Base-by-base conservation (phyloP, 2,888 invertebrate species). In the Noctua janthina region DNA sequence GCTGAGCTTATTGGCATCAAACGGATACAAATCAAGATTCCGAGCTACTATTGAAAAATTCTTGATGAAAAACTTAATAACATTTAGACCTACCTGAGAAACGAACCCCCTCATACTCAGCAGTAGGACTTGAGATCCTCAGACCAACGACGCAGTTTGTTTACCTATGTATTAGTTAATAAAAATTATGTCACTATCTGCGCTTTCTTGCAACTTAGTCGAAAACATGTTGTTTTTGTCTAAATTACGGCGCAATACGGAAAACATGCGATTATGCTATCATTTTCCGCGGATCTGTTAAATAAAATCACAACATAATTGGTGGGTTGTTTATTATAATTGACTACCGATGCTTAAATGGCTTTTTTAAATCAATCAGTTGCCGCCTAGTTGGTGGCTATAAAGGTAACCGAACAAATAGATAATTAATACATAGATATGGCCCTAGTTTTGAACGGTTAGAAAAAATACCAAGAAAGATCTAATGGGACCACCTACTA, bases 151-250 rank as follows among this genome's bases (percentile, higher is more conserved):
- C 15, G 46, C n/a, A 49, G 5, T 29, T 39, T 78, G 49, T 69
- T 72, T 74, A 71, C 43, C n/a, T 5, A 39, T 15, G 29, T 39
- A 23, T 54, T n/a, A 46, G 2, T n/a, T 49, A 64, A n/a, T 56
- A n/a, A 39, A 43, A 69, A 68, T 35, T 11, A 17, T 15, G 5
- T 71, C 70, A 66, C n/a, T 76, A 82, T 73, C 72, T 82, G 46
- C 35, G 72, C 20, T 82, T 71, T 39, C 29, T 49, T 86, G 75
- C 79, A 86, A n/a, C 13, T 51, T 29, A 0, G 0, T 67, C 8
- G 43, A 76, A 86, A 86, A 75, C 87, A 75, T 70, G 75, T 75
- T 86, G 46, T 62, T 74, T 76, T 1, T 62, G 46, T 69, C 15
- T 46, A 23, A 64, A 68, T 56, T 76, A 51, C 43, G 43, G n/a